These are phyloP conservation scores for Calliopsis andreniformis DNA, from an alignment of 1,140 invertebrate genomes.

Conservation along the genomic window DNA sequence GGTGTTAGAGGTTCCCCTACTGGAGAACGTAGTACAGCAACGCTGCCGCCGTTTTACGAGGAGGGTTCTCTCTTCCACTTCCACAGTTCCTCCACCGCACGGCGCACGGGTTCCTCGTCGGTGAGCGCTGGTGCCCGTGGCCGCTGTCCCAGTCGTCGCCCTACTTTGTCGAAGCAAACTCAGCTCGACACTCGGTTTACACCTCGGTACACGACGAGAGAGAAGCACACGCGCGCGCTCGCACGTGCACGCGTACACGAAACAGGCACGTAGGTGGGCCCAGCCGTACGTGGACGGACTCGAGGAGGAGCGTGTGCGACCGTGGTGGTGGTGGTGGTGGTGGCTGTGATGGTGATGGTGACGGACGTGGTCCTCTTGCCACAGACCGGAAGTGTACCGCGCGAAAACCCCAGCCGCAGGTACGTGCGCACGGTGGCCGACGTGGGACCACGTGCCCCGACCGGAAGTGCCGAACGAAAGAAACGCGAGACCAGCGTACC, in stretches of 20 bases:
- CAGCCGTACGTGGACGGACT: background rate
- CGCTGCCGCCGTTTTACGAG: constrained; percentile 69
- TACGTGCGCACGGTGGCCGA: background rate
- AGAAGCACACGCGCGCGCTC: constrained; percentile 43
- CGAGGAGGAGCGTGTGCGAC: background rate
- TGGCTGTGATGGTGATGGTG: constrained; percentile 28
- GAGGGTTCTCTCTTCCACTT: constrained; percentile 79
- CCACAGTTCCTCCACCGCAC: constrained; percentile 73
- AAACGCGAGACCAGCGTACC: background rate
- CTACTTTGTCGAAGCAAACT: constrained; percentile 81
- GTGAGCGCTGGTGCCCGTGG: constrained; percentile 77
- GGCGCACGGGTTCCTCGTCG: constrained; percentile 68
- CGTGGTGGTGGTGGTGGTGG: constrained; percentile 19
- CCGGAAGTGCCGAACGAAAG: constrained; percentile 30
- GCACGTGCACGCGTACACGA: constrained; percentile 29
- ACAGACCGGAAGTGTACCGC: constrained; percentile 44
- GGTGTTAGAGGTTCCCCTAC: constrained; percentile 69
- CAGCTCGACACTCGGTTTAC: constrained; percentile 73
- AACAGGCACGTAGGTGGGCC: background rate
- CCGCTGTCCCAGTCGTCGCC: constrained; percentile 80
- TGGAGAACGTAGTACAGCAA: constrained; percentile 68
- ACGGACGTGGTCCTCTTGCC: constrained; percentile 27
- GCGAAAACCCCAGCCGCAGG: constrained; percentile 16
- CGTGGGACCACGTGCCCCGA: constrained; percentile 41
- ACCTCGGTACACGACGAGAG: constrained; percentile 59